Evolutionary conservation across 2,113 vertebrate species (phyloP).

Genomic region (Euleptes europaea): DNA sequence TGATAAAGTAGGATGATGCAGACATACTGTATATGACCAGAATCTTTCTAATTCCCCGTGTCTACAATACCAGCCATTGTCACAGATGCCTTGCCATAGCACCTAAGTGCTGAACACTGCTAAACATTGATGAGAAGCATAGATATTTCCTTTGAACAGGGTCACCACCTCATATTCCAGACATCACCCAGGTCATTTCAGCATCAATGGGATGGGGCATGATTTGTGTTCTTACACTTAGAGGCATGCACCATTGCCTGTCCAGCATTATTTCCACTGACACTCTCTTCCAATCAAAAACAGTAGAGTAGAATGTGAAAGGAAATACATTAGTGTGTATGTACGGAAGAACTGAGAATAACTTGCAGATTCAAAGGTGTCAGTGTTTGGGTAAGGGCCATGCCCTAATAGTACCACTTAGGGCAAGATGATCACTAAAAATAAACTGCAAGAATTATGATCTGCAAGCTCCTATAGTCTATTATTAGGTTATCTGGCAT

Average conservation of each 20-base stretch:
- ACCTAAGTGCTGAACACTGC: background rate
- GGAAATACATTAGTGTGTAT: background rate
- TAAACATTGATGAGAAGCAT: background rate
- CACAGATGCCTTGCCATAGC: too few species aligned
- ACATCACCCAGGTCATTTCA: background rate
- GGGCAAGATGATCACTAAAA: background rate
- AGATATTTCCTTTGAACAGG: background rate
- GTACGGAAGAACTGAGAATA: background rate
- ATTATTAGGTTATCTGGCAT: conserved; percentile 18
- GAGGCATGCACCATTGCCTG: background rate
- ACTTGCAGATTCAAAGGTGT: background rate
- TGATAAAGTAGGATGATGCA: background rate
- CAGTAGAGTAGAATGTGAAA: background rate
- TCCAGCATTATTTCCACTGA: background rate
- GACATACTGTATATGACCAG: background rate
- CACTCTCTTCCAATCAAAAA: background rate
- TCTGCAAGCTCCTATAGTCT: background rate
- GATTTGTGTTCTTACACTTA: background rate
- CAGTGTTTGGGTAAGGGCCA: background rate
- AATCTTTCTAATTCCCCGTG: background rate
- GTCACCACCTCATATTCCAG: background rate
- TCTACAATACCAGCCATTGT: background rate
- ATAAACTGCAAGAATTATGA: background rate
- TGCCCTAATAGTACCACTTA: background rate
- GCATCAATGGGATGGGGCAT: background rate